These are phyloP conservation scores for Tetraneura akinire DNA, from an alignment of 1,140 invertebrate genomes.

Conservation along the genomic window DNA sequence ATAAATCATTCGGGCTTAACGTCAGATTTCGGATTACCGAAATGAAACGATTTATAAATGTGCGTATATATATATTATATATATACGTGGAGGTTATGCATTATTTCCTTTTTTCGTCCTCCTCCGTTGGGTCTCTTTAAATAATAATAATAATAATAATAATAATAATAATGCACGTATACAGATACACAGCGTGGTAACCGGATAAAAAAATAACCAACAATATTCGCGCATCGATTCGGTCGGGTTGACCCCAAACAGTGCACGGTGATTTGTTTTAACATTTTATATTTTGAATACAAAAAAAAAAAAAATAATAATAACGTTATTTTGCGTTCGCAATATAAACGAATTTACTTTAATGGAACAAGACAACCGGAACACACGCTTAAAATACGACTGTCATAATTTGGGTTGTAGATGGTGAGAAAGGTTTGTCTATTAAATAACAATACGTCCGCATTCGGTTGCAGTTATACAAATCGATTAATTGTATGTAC, in stretches of 20 bases:
- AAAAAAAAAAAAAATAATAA: not conserved
- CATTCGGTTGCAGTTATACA: too few relatives aligned
- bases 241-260: constrained; percentile 1
- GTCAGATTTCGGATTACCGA: constrained; percentile 51
- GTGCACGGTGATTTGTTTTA: not conserved
- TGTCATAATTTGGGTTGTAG: too few relatives aligned
- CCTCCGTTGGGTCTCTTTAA: constrained; percentile 41
- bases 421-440: too few relatives aligned
- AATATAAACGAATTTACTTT: not conserved
- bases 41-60: constrained; percentile 52
- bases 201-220: constrained; percentile 40
- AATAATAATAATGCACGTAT: not conserved
- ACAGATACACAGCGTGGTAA: not conserved
- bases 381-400: too few relatives aligned
- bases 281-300: not conserved
- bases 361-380: too few relatives aligned
- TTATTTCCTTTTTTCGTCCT: constrained; percentile 47
- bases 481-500: too few relatives aligned
- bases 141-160: constrained; percentile 44
- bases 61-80: constrained; percentile 19
- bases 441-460: too few relatives aligned
- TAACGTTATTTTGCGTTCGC: not conserved
- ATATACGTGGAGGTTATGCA: constrained; percentile 30
- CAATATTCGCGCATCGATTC: constrained; percentile 30
- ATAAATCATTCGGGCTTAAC: constrained; percentile 50